These are phyloP conservation scores for Xenotilapia caudafasciata DNA, from an alignment of 2,113 vertebrate species.

Conservation along the genomic window DNA sequence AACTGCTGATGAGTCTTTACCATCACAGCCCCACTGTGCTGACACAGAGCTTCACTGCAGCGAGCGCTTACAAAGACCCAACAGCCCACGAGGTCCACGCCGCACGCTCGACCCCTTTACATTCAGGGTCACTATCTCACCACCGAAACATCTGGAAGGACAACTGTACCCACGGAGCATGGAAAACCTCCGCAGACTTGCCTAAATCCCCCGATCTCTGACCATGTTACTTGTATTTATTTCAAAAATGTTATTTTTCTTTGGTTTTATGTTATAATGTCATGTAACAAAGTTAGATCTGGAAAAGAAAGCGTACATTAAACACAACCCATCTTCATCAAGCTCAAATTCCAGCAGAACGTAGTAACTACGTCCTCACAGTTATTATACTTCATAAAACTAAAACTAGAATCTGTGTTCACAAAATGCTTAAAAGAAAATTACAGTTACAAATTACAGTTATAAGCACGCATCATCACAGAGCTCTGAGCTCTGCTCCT, in stretches of 20 bases:
- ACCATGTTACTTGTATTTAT: background rate
- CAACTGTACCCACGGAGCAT: background rate
- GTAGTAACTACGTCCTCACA: background rate
- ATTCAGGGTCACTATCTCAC: background rate
- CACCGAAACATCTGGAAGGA: background rate
- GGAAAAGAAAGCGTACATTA: background rate
- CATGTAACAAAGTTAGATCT: background rate
- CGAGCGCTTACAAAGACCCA: constrained; percentile 11
- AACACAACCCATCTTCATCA: background rate
- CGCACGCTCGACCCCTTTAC: background rate
- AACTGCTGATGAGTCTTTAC: constrained; percentile 63
- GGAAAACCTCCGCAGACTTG: background rate
- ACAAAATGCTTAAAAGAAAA: background rate
- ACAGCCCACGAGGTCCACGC: background rate
- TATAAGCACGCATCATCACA: background rate
- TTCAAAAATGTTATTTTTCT: background rate
- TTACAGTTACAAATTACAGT: background rate
- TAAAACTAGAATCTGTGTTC: background rate
- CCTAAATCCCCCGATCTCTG: background rate
- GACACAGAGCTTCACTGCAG: constrained; percentile 22
- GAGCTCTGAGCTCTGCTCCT: background rate
- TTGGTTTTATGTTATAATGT: background rate
- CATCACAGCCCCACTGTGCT: constrained; percentile 19
- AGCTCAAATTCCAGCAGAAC: background rate
- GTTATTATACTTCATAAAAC: background rate